Evolutionary conservation across 2,797 vertebrate species (phyloP), one percentile per base, ranked within the genome.

Genomic region (Chiroxiphia lanceolata): DNA sequence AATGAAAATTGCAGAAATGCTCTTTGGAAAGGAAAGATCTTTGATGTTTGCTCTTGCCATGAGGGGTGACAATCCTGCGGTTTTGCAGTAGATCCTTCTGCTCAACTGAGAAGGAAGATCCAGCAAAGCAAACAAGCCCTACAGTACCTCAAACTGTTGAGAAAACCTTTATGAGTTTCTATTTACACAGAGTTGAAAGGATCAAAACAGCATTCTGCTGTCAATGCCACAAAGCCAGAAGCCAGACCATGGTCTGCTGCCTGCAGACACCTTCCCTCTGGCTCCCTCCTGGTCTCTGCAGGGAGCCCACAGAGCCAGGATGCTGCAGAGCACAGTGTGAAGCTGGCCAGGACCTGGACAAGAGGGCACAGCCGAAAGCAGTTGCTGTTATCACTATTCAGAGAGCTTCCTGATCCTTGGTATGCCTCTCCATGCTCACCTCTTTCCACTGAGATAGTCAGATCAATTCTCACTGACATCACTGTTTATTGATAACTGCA

Each of bases 401-500:
- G 13, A 81, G 42, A 82, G 75, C 40, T 80, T 63, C 17, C 11
- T 0, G 1, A 53, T 13, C 71, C 56, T 84, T 77, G 71, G 34
- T 70, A 68, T 54, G 71, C 82, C 54, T 48, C 68, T 59, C 81
- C 54, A 38, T 17, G 34, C 68, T 80, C 68, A 51, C 38, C 64
- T 83, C 75, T 72, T 96, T 83, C 82, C 0, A 4, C 89, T 89
- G 81, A 93, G 83, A 85, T 31, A 57, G 70, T 48, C 88, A 64
- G 77, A 94, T 92, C 93, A 87, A 70, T 87, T 95, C 77, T 89
- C 80, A 68, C 65, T 90, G 91, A 82, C 90, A 94, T 83, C 81
- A 71, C 60, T 77, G 60, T 90, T 94, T 85, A 95, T 87, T 85
- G 92, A 91, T 90, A 96, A 92, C 83, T 71, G 87, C 60, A 74